A percentile compares a stretch with the other conserved stretches of the same genome.
These are phyloP conservation scores for Parotocinclus haroldoi DNA, from an alignment of 2,797 vertebrate species.

Conservation along the genomic window DNA sequence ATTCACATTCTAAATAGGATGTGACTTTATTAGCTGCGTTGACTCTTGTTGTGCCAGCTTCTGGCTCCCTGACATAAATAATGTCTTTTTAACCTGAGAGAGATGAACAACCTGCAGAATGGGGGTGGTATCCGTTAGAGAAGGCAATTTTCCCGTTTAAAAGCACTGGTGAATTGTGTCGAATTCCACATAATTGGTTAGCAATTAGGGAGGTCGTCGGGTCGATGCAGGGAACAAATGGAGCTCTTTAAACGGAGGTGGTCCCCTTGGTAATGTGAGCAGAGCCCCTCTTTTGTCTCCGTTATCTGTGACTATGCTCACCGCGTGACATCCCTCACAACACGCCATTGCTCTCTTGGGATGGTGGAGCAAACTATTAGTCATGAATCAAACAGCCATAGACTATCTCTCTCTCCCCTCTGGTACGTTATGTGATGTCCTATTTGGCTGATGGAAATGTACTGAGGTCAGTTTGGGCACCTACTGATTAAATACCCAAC, in stretches of 20 bases:
- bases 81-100: slow-evolving; percentile 39
- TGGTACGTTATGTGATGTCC: neutral
- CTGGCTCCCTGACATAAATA: slow-evolving; percentile 43
- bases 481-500: slow-evolving; percentile 33
- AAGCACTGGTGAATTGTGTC: slow-evolving; percentile 60
- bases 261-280: slow-evolving; percentile 71
- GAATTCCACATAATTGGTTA: slow-evolving; percentile 84
- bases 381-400: slow-evolving; percentile 42
- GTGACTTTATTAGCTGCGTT: slow-evolving; percentile 36
- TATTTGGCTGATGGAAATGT: slow-evolving; percentile 10
- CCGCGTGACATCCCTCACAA: slow-evolving; percentile 58
- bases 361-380: slow-evolving; percentile 43
- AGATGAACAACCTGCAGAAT: slow-evolving; percentile 26
- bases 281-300: slow-evolving; percentile 63
- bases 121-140: slow-evolving; percentile 12
- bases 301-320: slow-evolving; percentile 54
- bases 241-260: slow-evolving; percentile 83
- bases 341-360: slow-evolving; percentile 45
- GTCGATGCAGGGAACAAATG: slow-evolving; percentile 80
- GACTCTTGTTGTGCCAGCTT: slow-evolving; percentile 14
- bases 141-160: slow-evolving; percentile 53
- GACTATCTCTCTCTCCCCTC: slow-evolving; percentile 5
- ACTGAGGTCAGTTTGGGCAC: slow-evolving; percentile 4
- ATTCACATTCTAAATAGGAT: slow-evolving; percentile 30
- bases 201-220: slow-evolving; percentile 85